Base-by-base conservation (phyloP, 1,140 invertebrate species). In the Polyergus mexicanus region DNA sequence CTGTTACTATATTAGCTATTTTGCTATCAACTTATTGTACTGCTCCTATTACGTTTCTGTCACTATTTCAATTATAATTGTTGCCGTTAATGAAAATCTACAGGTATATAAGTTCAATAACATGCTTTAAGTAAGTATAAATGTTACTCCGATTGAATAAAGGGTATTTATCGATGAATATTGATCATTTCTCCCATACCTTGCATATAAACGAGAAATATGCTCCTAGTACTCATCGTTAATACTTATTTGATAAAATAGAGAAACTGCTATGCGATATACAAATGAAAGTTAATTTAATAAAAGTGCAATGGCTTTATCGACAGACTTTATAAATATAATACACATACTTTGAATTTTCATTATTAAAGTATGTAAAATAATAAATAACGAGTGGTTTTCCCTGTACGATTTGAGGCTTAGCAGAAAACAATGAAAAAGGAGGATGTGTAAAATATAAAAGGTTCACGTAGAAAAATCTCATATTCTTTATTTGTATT, bases 91-190 rank as follows among this genome's bases (percentile, higher is more conserved):
- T 92, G 92, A 94, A 95, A 92, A 95, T 95, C 92, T 94, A 94
- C 91, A 92, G 92, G 91, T 93, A 86, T 92, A 94, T 95, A 94
- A 94, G 91, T 95, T 95, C 92, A 92, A 92, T 93, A 92, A 93
- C 92, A 94, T 94, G 93, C 94, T 95, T 95, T 94, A 94, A 94
- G 91, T 94, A 94, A 95, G 93, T 93, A 94, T 95, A 94, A 94
- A 95, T 95, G 95, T 95, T 95, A 95, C 94, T 95, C 93, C 93
- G 93, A 94, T 95, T 94, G 94, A 95, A 95, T 95, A 95, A 95
- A 95, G 93, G 93, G 94, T 95, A 95, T 95, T 95, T 95, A 95
- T 95, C 94, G 94, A 95, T 93, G 93, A 95, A 94, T 87, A 84
- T 56, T 89, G 25, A 84, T 56, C 1, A 74, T 83, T 74, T 63